Percentiles rank a stretch among this genome's conserved stretches.
Evolutionary conservation across 2,797 vertebrate species (phyloP).

Genomic region (Fratercula arctica): DNA sequence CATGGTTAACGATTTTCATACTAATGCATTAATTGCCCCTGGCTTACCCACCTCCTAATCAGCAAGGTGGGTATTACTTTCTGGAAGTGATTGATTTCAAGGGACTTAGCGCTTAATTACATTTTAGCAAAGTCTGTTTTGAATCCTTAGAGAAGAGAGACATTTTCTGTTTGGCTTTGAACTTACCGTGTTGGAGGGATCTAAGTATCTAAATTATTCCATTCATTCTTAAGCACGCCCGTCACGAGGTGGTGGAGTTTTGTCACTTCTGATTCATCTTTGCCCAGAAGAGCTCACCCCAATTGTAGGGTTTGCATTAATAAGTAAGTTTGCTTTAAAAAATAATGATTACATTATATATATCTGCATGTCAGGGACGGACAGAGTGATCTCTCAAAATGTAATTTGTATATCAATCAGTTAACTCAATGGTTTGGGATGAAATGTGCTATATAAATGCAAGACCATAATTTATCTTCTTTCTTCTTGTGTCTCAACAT

Average conservation of each 20-base stretch:
- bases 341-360: constrained; percentile 42
- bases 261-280: constrained; percentile 64
- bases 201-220: constrained; percentile 47
- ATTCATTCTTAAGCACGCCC: constrained; percentile 26
- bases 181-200: constrained; percentile 45
- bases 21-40: constrained; percentile 65
- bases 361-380: not conserved
- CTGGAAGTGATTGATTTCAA: constrained; percentile 76
- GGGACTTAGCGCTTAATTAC: constrained; percentile 77
- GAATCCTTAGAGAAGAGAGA: constrained; percentile 67
- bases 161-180: constrained; percentile 66
- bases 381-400: constrained; percentile 12
- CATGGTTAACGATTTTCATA: constrained; percentile 47
- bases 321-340: constrained; percentile 66
- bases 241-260: not conserved
- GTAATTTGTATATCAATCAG: constrained; percentile 61
- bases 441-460: constrained; percentile 53
- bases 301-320: constrained; percentile 56
- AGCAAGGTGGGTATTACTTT: constrained; percentile 72
- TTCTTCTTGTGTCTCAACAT: not conserved
- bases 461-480: constrained; percentile 34
- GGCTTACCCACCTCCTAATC: constrained; percentile 68
- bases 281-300: constrained; percentile 40
- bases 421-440: not conserved
- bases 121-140: constrained; percentile 69